Evolutionary conservation across 35 echinoderm and acorn worm species (phyloP).

Genomic region (Apostichopus parvimensis): DNA sequence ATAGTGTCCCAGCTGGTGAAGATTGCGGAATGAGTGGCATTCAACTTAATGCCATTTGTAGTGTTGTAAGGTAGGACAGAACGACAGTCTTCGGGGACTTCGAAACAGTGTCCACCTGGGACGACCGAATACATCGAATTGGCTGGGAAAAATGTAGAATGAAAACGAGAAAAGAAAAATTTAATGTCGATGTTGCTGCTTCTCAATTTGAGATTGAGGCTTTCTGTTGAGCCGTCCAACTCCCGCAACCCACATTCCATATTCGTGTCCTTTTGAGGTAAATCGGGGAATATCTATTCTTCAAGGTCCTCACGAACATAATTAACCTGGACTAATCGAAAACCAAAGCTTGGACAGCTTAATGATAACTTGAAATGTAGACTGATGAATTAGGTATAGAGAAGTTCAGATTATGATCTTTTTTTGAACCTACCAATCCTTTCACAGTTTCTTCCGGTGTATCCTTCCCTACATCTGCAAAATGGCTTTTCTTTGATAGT

Average conservation of each 20-base stretch:
- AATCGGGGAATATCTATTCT: no score
- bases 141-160: not conserved
- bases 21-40: not conserved
- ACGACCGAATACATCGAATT: not conserved
- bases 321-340: no score
- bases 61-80: not conserved
- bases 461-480: not conserved
- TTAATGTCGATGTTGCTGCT: no score
- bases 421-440: not conserved
- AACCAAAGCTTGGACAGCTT: no score
- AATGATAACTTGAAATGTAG: no score
- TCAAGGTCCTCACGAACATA: no score
- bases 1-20: constrained; percentile 3
- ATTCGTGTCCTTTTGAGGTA: no score
- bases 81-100: not conserved
- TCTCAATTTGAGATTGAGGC: no score
- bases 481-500: not conserved
- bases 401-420: no score
- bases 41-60: not conserved
- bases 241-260: no score
- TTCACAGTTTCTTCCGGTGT: not conserved
- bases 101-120: not conserved
- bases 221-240: no score
- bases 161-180: not conserved
- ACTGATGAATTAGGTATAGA: no score